Percentiles rank a stretch among this genome's conserved stretches.
phyloP scores from a whole-genome alignment of 2,797 vertebrate species.

The Tenualosa ilisha region DNA sequence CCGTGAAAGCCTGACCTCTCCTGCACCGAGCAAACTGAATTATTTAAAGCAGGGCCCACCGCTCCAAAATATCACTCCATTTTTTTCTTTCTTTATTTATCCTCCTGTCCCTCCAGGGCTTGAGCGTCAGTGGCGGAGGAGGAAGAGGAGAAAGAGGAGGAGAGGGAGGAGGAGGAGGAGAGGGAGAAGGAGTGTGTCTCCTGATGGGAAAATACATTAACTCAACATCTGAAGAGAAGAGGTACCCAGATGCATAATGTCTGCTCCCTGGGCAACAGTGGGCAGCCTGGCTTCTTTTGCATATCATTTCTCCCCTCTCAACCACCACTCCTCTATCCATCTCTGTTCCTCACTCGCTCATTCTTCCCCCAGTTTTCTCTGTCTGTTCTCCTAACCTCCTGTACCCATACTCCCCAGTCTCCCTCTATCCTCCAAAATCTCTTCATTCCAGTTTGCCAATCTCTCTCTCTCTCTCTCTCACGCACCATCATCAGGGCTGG shows the following conservation, averaged over 20 bases:
- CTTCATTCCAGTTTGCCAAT: background rate
- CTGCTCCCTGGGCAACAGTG: background rate
- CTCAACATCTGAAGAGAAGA: background rate
- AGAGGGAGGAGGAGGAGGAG: background rate
- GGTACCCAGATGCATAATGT: conserved; percentile 6
- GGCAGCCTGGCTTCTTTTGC: background rate
- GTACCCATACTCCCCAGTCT: background rate
- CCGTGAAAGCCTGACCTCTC: background rate
- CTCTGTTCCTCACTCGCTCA: background rate
- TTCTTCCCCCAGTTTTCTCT: background rate
- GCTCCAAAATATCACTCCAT: background rate
- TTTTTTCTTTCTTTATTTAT: background rate
- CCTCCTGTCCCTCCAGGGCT: background rate
- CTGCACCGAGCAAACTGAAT: background rate
- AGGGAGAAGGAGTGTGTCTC: background rate
- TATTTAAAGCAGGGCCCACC: background rate
- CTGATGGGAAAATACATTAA: conserved; percentile 14
- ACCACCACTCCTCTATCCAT: background rate
- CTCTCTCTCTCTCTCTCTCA: background rate
- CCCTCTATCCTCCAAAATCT: background rate
- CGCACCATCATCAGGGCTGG: no score
- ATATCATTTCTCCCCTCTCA: background rate
- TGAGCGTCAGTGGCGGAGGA: no score
- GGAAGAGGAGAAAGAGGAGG: no score
- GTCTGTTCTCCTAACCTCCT: background rate